Conservation (phyloP, 2,888 invertebrate species). For the Eutolmus rufibarbis region DNA sequence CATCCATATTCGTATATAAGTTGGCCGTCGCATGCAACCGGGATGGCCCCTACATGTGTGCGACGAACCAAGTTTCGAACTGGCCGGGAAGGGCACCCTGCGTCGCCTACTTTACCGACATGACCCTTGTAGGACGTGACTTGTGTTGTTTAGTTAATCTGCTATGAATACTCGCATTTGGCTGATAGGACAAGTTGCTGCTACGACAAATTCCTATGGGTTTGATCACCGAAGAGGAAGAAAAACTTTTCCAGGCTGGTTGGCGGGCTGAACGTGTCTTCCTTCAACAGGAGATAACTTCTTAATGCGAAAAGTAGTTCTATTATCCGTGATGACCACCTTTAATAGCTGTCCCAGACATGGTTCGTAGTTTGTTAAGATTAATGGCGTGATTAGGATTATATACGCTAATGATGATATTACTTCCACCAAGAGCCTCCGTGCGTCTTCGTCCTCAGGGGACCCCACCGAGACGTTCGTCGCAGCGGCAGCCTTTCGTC, state of each 20-base stretch:
- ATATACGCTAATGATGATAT: slow-evolving; percentile 40
- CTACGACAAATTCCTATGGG: slow-evolving; percentile 37
- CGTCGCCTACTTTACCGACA: slow-evolving; percentile 22
- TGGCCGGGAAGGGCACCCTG: not conserved
- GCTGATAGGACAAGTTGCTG: slow-evolving; percentile 35
- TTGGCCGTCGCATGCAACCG: not conserved
- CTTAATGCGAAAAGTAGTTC: slow-evolving; percentile 40
- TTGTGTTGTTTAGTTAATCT: slow-evolving; percentile 41
- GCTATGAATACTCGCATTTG: slow-evolving; percentile 39
- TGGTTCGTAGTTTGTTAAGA: slow-evolving; percentile 37
- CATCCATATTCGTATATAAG: slow-evolving; percentile 26
- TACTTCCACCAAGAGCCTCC: not conserved
- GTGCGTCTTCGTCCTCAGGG: not conserved
- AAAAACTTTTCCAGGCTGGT: slow-evolving; percentile 34
- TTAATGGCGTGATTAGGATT: slow-evolving; percentile 38
- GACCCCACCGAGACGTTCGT: not conserved
- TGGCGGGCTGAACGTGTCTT: slow-evolving; percentile 28
- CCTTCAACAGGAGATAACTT: slow-evolving; percentile 37
- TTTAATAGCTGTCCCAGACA: slow-evolving; percentile 38
- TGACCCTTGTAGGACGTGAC: slow-evolving; percentile 39
- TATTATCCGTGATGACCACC: slow-evolving; percentile 38
- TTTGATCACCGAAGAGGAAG: slow-evolving; percentile 26
- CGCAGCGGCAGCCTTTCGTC: not conserved
- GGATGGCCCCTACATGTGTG: not conserved
- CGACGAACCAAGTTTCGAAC: slow-evolving; percentile 13